Evolutionary conservation across 1,140 invertebrate species (phyloP).

Genomic region (Drosophila elegans): DNA sequence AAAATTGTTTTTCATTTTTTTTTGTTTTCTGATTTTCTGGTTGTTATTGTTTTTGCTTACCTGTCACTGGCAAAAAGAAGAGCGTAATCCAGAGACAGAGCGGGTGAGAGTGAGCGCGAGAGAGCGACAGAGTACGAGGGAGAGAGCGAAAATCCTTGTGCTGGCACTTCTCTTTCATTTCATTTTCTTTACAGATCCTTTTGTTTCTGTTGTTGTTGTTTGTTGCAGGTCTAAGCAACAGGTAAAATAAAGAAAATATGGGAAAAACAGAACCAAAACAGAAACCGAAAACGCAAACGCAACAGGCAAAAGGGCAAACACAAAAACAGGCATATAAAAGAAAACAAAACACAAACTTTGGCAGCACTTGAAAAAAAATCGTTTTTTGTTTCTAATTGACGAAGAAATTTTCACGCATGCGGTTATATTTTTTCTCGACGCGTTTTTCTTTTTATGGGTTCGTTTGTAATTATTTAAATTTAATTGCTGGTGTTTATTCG

Average conservation of each 20-base stretch:
- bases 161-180: constrained; percentile 25
- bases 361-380: constrained; percentile 39
- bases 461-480: constrained; percentile 2
- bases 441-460: neutral
- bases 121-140: constrained; percentile 1
- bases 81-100: constrained; percentile 13
- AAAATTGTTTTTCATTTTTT: constrained; percentile 23
- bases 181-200: neutral
- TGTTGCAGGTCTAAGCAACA: constrained; percentile 32
- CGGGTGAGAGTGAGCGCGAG: constrained; percentile 3
- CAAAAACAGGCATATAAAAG: constrained; percentile 17
- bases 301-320: constrained; percentile 45
- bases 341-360: constrained; percentile 29
- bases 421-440: neutral
- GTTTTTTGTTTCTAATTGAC: neutral
- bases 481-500: constrained; percentile 8
- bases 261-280: constrained; percentile 33
- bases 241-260: constrained; percentile 26
- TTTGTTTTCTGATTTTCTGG: neutral
- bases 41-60: constrained; percentile 40
- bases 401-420: constrained; percentile 7
- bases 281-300: constrained; percentile 20
- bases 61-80: constrained; percentile 37
- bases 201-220: constrained; percentile 27
- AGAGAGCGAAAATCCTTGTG: constrained; percentile 20